Conservation (phyloP, 2,113 vertebrate species). For the Pedionomus torquatus region DNA sequence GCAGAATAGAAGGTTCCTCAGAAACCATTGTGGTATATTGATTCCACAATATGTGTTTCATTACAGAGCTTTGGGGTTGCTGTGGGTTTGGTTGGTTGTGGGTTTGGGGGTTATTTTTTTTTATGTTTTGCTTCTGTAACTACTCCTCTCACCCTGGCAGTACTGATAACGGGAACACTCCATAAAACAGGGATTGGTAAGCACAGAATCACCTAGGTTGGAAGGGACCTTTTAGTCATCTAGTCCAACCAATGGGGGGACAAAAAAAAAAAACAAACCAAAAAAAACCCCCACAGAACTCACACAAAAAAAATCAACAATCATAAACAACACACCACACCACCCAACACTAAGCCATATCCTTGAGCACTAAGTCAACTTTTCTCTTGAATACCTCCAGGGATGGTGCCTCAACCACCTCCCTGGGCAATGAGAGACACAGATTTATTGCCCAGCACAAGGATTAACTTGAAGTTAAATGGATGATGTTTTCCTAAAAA, state of each 20-base stretch:
- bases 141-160: neutral
- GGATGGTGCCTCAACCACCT: too few species aligned
- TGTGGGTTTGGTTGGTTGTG: too few species aligned
- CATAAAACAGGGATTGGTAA: neutral
- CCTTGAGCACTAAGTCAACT: too few species aligned
- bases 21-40: neutral
- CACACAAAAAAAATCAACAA: too few species aligned
- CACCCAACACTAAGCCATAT: too few species aligned
- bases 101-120: neutral
- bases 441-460: neutral
- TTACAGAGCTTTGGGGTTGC: neutral
- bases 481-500: constrained; percentile 4
- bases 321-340: too few species aligned
- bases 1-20: neutral
- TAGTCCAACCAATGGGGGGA: too few species aligned
- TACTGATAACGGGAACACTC: neutral
- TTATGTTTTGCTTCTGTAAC: neutral
- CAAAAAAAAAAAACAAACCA: too few species aligned
- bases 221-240: too few species aligned
- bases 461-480: constrained; percentile 7
- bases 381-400: too few species aligned
- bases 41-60: constrained; percentile 23
- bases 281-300: too few species aligned
- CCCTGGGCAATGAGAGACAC: neutral
- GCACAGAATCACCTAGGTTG: too few species aligned